Percentiles rank a stretch among this genome's conserved stretches.
Conservation (phyloP, 2,113 vertebrate genomes). For the Chlorocebus sabaeus region DNA sequence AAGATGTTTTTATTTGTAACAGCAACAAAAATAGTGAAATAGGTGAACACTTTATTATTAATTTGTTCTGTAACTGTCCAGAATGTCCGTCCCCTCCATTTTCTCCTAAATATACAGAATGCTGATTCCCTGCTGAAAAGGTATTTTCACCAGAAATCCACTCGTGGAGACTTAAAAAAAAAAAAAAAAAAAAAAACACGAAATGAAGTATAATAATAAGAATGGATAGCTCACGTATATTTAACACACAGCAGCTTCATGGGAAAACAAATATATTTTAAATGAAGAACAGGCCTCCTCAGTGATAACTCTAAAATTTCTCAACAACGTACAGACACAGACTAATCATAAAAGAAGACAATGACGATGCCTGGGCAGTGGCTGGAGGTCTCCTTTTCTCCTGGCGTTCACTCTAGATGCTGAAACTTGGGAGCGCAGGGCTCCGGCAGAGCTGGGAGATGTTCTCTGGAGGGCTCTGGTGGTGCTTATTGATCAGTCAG, state of each 20-base stretch:
- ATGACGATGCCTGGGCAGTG: fast-evolving
- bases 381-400: fast-evolving
- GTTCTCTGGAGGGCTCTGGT: not conserved
- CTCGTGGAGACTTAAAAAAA: not conserved
- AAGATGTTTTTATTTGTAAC: not conserved
- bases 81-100: fast-evolving
- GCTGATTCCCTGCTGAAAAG: not conserved
- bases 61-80: not conserved
- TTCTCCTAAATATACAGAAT: not conserved
- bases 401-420: not conserved
- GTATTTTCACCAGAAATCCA: not conserved
- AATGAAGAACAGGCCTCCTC: not conserved
- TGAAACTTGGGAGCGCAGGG: fast-evolving
- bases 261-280: not conserved
- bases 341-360: not conserved
- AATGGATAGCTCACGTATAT: not conserved
- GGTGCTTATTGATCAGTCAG: not conserved
- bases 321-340: not conserved
- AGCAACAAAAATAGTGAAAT: not conserved
- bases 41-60: not conserved
- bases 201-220: not conserved
- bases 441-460: not conserved
- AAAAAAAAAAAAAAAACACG: not conserved
- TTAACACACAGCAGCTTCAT: not conserved
- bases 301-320: not conserved